Percentiles rank a stretch among this genome's conserved stretches.
These are phyloP conservation scores for Platyrinchus mystaceus DNA, from an alignment of 2,797 vertebrate genomes.

Conservation along the genomic window DNA sequence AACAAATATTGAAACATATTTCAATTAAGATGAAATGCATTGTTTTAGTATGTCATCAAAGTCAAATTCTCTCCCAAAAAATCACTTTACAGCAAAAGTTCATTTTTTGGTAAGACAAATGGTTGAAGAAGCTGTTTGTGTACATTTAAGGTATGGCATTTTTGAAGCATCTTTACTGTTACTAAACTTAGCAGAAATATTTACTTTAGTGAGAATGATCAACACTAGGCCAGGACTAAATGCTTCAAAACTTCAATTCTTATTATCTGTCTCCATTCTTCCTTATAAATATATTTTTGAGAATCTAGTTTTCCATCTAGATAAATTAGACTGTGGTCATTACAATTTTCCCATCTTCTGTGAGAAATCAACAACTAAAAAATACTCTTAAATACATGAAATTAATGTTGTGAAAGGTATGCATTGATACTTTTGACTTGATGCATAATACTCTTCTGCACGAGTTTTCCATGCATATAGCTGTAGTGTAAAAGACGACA, in stretches of 20 bases:
- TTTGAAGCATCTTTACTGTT: neutral
- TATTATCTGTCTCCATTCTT: neutral
- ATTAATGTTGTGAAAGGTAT: conserved; percentile 4
- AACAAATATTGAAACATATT: neutral
- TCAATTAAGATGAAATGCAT: neutral
- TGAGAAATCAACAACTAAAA: neutral
- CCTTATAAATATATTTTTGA: neutral
- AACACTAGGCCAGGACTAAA: neutral
- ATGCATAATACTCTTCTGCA: conserved; percentile 39
- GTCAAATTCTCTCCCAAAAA: neutral
- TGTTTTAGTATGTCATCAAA: neutral
- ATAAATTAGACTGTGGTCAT: neutral
- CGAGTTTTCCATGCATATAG: conserved; percentile 38
- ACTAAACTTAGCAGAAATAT: neutral
- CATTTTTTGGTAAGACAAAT: neutral
- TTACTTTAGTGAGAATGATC: neutral
- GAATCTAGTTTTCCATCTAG: neutral
- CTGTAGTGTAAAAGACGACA: conserved; percentile 52
- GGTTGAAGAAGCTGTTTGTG: neutral
- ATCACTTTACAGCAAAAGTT: neutral
- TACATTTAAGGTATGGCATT: neutral
- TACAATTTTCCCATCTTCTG: neutral
- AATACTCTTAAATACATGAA: conserved; percentile 6
- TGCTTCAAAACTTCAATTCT: neutral
- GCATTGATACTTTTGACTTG: conserved; percentile 36